A percentile compares a stretch with the other conserved stretches of the same genome.
These are phyloP conservation scores for Aleiodes sp. DNA, from an alignment of 1,140 invertebrate genomes.

Conservation along the genomic window DNA sequence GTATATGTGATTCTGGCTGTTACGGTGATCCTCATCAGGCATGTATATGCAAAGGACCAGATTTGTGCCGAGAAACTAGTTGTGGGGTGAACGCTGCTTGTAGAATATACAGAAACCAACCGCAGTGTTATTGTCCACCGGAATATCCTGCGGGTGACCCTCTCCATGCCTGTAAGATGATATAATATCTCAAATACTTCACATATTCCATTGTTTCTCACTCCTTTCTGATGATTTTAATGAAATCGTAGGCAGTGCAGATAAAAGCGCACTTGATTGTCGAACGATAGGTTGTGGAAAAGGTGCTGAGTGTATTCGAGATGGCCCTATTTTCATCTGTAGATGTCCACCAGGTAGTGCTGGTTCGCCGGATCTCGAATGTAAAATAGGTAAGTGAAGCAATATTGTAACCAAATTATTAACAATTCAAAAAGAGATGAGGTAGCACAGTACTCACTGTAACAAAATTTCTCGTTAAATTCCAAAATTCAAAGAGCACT, in stretches of 20 bases:
- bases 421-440: constrained; percentile 27
- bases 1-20: constrained; percentile 81
- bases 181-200: no score
- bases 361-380: constrained; percentile 79
- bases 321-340: constrained; percentile 83
- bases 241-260: constrained; percentile 70
- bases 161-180: constrained; percentile 78
- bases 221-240: constrained; percentile 36
- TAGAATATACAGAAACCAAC: constrained; percentile 71
- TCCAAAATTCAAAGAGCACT: not conserved
- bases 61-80: constrained; percentile 75
- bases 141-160: constrained; percentile 86
- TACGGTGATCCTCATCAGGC: constrained; percentile 82
- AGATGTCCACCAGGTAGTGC: constrained; percentile 79
- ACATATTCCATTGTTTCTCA: no score
- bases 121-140: constrained; percentile 85
- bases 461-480: not conserved
- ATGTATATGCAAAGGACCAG: constrained; percentile 76
- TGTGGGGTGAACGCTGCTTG: constrained; percentile 88
- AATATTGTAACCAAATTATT: constrained; percentile 46
- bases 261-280: constrained; percentile 77
- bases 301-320: constrained; percentile 81
- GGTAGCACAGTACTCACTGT: constrained; percentile 13
- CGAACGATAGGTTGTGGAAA: constrained; percentile 83
- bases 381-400: constrained; percentile 76